Evolutionary conservation across 2,113 vertebrate species (phyloP), one percentile per base, ranked within the genome.

Genomic region (Psophia crepitans): DNA sequence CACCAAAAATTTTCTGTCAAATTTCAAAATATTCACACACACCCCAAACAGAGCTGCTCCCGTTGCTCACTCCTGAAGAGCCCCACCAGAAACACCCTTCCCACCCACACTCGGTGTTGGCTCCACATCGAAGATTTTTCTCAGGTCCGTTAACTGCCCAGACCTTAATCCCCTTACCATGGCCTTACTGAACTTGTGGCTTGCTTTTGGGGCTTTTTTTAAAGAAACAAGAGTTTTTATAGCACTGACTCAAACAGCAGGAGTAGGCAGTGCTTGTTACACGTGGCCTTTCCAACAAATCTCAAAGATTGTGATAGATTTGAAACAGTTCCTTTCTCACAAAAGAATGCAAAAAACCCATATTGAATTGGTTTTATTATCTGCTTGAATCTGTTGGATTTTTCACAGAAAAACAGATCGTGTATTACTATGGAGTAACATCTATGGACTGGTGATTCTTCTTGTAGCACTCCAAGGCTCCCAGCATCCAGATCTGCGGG

Each of bases 71-170:
- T 32, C 4, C 35, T 19, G 32, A 21, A 28, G 49, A 51, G 4
- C 5, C 20, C 46, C 32, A 35, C 37, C 44, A 64, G 49, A n/a
- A 89, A 48, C 3, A 11, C 5, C 17, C 30, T 26, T 30, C 30
- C 39, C 60, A n/a, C 6, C 24, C 39, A 3, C 12, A 7, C 14
- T 14, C 1, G 0, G 16, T 8, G 30, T 2, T 58, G 65, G 56
- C 35, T 65, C 35, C 80, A 74, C 75, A 28, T 0, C 2, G 33
- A 28, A 7, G 41, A 4, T 6, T 39, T 35, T 56, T 27, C 53
- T 53, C 43, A 24, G 26, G 14, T 13, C n/a, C 65, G 46, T 24
- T 35, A 71, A 39, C 26, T 51, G 17, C 5, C 41, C 30, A 20
- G 68, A 30, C 14, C 27, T 66, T 49, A 49, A 56, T n/a, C 39